A percentile compares a stretch with the other conserved stretches of the same genome.
These are phyloP conservation scores for Polymixis lichenea DNA, from an alignment of 2,888 invertebrate genomes.

Conservation along the genomic window DNA sequence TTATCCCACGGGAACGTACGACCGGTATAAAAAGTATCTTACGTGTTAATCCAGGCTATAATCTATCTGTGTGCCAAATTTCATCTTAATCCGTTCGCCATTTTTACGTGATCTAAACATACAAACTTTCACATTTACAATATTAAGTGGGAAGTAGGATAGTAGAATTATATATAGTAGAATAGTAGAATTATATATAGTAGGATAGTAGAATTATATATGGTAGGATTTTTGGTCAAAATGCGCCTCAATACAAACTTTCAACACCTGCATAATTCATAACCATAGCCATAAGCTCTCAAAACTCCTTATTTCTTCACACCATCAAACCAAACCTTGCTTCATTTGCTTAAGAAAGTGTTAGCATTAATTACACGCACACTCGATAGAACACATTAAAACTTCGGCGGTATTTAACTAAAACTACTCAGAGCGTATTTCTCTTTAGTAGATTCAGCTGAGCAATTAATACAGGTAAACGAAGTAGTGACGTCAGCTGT, in stretches of 20 bases:
- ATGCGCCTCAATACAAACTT: background rate
- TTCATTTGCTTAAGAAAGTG: slow-evolving; percentile 41
- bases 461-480: slow-evolving; percentile 48
- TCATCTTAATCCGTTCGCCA: no score
- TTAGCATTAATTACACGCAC: slow-evolving; percentile 41
- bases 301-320: slow-evolving; percentile 21
- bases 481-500: slow-evolving; percentile 47
- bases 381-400: slow-evolving; percentile 30
- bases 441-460: slow-evolving; percentile 22
- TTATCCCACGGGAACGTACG: no score
- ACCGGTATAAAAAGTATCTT: no score
- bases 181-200: no score
- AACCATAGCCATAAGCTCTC: background rate
- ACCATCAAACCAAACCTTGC: slow-evolving; percentile 8
- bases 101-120: no score
- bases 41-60: no score
- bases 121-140: no score
- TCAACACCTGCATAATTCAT: slow-evolving; percentile 13
- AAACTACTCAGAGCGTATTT: slow-evolving; percentile 25
- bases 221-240: background rate
- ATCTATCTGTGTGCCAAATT: no score
- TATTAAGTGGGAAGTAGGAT: no score
- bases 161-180: no score
- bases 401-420: slow-evolving; percentile 17
- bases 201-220: no score